Evolutionary conservation across 1,140 invertebrate genomes (phyloP).

Genomic region (Sycobia sp.): DNA sequence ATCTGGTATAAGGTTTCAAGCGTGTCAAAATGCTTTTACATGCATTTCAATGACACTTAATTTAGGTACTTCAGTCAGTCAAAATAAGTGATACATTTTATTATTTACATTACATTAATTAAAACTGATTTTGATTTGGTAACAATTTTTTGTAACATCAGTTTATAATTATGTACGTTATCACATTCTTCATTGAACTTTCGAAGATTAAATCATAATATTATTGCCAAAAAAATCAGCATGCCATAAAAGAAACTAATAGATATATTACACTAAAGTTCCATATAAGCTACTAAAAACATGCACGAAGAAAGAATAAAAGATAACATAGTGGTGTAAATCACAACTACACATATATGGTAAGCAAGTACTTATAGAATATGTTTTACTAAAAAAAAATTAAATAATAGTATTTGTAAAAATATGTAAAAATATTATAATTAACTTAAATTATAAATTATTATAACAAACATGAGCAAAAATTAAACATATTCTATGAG

Average conservation of each 20-base stretch:
- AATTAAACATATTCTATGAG: slow-evolving; percentile 18
- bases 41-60: neutral
- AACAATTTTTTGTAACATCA: neutral
- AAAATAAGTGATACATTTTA: too few relatives aligned
- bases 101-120: neutral
- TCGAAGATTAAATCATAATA: neutral
- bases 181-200: neutral
- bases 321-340: slow-evolving; percentile 47
- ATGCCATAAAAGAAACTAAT: neutral
- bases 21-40: neutral
- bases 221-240: slow-evolving; percentile 1
- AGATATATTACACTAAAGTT: neutral
- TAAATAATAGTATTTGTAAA: neutral
- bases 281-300: slow-evolving; percentile 50
- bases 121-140: neutral
- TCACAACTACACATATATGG: slow-evolving; percentile 3
- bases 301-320: slow-evolving; percentile 50
- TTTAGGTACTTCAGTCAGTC: too few relatives aligned
- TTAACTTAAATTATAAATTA: too few relatives aligned
- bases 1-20: too few relatives aligned
- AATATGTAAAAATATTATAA: too few relatives aligned
- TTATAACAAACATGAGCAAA: too few relatives aligned
- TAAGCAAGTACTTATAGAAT: slow-evolving; percentile 5
- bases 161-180: neutral
- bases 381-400: neutral